Evolutionary conservation across 1,140 invertebrate genomes (phyloP), one percentile per base, ranked within the genome.

Genomic region (Lepidurus packardi): DNA sequence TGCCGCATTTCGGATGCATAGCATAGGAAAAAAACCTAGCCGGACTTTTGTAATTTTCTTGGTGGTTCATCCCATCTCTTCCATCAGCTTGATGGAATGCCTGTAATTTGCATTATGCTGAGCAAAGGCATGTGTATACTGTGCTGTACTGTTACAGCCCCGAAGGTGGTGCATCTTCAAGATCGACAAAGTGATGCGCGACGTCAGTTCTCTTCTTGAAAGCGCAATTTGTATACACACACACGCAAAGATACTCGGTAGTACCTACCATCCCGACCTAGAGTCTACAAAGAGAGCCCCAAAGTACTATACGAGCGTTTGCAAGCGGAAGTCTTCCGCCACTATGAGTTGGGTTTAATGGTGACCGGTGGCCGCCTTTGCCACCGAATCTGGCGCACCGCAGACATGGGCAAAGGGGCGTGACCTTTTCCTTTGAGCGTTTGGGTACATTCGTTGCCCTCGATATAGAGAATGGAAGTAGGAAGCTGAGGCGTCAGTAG

Each of bases 401-500:
- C 53, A 65, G 53, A 65, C 53, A 65, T 65, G 53, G 53, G 9
- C 53, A 65, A 34, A 21, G 53, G 53, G 53, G 53, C 53, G 53
- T 65, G 16, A 13, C 53, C 21, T 65, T 13, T 16, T 65, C 53
- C 53, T 4, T 34, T 34, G 34, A 21, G 53, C 16, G 53, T 7
- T 65, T n/a, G 53, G 53, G 53, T 21, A 21, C 21, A 7, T 7
- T 13, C 53, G 16, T 65, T 21, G 53, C n/a, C 53, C 9, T 65
- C n/a, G 53, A 8, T 65, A 65, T 65, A 65, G 53, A 16, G 53
- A 65, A 65, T 65, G 53, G 16, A 65, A 65, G 53, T 21, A 65
- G 53, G 53, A 65, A 65, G 53, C 53, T 65, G 53, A 65, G 53
- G 53, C 53, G 53, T 65, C 53, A 65, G 53, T 65, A 65, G 53